These are phyloP conservation scores for Cephalopholis sonnerati DNA, from an alignment of 2,113 vertebrate genomes.

Conservation along the genomic window DNA sequence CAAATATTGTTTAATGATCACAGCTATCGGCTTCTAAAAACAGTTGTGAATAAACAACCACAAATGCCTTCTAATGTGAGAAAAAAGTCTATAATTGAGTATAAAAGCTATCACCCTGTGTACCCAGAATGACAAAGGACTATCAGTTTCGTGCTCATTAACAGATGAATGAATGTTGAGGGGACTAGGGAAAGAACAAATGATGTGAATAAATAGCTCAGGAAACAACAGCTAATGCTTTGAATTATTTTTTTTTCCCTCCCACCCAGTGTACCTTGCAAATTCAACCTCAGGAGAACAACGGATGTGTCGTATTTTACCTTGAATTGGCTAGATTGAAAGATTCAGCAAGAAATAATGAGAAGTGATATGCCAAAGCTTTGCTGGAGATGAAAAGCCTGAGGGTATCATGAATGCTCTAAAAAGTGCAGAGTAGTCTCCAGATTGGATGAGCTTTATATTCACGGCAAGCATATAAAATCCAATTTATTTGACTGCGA, in stretches of 20 bases:
- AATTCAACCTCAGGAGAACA: conserved; percentile 72
- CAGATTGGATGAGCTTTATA: conserved; percentile 73
- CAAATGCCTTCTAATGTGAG: neutral
- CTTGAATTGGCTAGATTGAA: conserved; percentile 76
- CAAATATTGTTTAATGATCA: neutral
- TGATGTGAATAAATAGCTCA: conserved; percentile 53
- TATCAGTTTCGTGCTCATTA: conserved; percentile 41
- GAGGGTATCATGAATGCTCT: conserved; percentile 74
- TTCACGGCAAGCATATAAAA: conserved; percentile 72
- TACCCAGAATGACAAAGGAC: conserved; percentile 19
- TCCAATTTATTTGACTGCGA: conserved; percentile 74
- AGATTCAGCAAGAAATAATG: conserved; percentile 82
- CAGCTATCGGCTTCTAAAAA: neutral
- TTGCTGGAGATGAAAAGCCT: conserved; percentile 78
- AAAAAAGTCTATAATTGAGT: conserved; percentile 30
- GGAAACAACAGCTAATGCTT: conserved; percentile 46
- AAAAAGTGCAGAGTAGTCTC: conserved; percentile 73
- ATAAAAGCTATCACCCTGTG: conserved; percentile 31
- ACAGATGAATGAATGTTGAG: conserved; percentile 32
- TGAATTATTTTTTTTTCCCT: conserved; percentile 6
- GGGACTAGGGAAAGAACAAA: conserved; percentile 38
- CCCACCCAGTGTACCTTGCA: conserved; percentile 34
- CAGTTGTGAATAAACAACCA: conserved; percentile 20
- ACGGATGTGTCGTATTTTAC: conserved; percentile 58
- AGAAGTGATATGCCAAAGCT: conserved; percentile 80